These are phyloP conservation scores for Coptodon bakossiorum DNA, from an alignment of 2,113 vertebrate species.

Conservation along the genomic window DNA sequence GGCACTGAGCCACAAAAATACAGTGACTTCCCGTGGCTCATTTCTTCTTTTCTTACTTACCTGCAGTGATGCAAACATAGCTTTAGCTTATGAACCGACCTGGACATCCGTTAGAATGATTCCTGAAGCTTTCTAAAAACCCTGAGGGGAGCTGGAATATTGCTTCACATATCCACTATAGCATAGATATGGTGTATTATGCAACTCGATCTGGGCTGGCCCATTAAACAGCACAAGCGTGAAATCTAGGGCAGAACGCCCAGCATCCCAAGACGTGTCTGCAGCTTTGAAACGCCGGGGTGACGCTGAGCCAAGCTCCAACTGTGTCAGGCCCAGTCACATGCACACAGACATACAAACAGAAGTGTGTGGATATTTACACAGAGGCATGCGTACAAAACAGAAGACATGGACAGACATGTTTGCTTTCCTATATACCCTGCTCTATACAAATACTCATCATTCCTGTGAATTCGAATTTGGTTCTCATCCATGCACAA, in stretches of 20 bases:
- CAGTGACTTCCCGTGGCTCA: not conserved
- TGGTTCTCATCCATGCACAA: not conserved
- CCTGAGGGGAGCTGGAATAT: slow-evolving; percentile 18
- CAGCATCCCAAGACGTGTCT: slow-evolving; percentile 48
- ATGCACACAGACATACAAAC: not conserved
- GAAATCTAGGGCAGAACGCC: slow-evolving; percentile 60
- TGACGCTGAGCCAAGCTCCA: slow-evolving; percentile 27
- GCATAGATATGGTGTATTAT: slow-evolving; percentile 53
- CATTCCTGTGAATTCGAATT: not conserved
- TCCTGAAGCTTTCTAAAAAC: not conserved
- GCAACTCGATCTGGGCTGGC: slow-evolving; percentile 52
- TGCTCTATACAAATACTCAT: not conserved
- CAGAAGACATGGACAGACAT: not conserved
- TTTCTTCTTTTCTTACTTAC: not conserved
- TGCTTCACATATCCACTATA: slow-evolving; percentile 26
- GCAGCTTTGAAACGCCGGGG: slow-evolving; percentile 26
- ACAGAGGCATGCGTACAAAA: not conserved
- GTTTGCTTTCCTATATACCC: not conserved
- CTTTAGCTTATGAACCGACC: not conserved
- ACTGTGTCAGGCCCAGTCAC: slow-evolving; percentile 16
- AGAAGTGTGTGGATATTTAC: not conserved
- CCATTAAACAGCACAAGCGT: slow-evolving; percentile 59
- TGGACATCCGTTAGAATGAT: not conserved
- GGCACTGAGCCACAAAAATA: not conserved
- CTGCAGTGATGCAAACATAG: not conserved